A percentile compares a stretch with the other conserved stretches of the same genome.
phyloP scores from a whole-genome alignment of 2,888 invertebrate genomes.

The Dolichopus griseipennis region DNA sequence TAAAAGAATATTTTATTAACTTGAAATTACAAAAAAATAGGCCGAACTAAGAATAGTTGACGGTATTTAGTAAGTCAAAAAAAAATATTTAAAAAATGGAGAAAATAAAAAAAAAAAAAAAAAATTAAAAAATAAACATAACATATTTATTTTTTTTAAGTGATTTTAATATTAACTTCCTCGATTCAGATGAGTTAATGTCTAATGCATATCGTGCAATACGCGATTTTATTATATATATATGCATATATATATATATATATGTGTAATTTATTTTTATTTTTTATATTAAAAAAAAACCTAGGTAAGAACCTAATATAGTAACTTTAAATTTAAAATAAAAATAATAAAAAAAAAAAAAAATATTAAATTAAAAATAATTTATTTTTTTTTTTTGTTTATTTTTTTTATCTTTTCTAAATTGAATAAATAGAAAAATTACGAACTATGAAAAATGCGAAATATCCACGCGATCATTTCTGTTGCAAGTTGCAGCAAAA shows the following conservation, averaged over 20 bases:
- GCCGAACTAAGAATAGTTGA: no score
- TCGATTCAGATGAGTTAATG: conserved; percentile 6
- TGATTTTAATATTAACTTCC: not conserved
- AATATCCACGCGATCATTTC: not conserved
- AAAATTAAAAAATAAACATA: not conserved
- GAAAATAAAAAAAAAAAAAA: not conserved
- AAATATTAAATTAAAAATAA: no score
- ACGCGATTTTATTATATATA: conserved; percentile 1
- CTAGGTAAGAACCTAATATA: not conserved
- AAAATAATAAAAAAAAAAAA: no score
- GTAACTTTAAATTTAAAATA: not conserved
- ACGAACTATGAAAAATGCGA: conserved; percentile 6
- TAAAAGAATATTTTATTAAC: no score
- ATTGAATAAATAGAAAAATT: not conserved
- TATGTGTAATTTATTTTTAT: not conserved
- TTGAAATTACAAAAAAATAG: no score
- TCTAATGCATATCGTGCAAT: conserved; percentile 1
- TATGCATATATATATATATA: no score
- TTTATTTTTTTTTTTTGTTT: not conserved
- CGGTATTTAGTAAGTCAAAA: no score
- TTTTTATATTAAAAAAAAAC: not conserved
- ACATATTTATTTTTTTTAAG: not conserved
- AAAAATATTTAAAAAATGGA: not conserved
- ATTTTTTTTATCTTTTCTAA: not conserved
- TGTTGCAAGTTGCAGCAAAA: not conserved